Conservation (phyloP, 2,888 invertebrate species). For the Hartigia nigra region DNA sequence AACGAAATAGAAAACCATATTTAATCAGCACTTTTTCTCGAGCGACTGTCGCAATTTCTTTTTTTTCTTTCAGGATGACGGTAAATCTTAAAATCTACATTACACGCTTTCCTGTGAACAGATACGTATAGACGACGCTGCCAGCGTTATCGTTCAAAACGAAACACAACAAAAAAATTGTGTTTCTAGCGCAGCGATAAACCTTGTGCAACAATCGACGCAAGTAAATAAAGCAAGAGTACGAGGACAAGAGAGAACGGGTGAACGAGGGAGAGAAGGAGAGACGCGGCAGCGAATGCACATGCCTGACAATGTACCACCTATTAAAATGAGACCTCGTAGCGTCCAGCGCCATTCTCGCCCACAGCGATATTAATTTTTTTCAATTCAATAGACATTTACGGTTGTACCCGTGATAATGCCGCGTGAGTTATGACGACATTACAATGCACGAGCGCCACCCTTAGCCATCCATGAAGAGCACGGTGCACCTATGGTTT, state of each 20-base stretch:
- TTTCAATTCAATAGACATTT: constrained; percentile 26
- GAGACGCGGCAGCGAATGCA: constrained; percentile 11
- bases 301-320: background rate
- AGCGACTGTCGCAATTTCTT: constrained; percentile 19
- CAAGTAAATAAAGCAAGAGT: no score
- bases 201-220: no score
- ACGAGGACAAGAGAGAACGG: constrained; percentile 5
- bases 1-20: no score
- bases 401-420: constrained; percentile 22
- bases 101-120: no score
- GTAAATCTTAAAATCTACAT: no score
- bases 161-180: no score
- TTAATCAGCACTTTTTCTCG: background rate
- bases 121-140: no score
- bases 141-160: no score
- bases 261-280: constrained; percentile 11
- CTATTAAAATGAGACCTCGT: no score
- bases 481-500: constrained; percentile 6
- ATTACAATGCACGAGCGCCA: constrained; percentile 20
- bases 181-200: no score
- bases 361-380: constrained; percentile 13
- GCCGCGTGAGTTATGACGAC: constrained; percentile 23
- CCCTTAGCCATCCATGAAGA: constrained; percentile 6
- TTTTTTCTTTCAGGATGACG: background rate
- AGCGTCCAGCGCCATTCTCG: no score